Evolutionary conservation across 2,888 invertebrate genomes (phyloP).

Genomic region (Myopa testacea): DNA sequence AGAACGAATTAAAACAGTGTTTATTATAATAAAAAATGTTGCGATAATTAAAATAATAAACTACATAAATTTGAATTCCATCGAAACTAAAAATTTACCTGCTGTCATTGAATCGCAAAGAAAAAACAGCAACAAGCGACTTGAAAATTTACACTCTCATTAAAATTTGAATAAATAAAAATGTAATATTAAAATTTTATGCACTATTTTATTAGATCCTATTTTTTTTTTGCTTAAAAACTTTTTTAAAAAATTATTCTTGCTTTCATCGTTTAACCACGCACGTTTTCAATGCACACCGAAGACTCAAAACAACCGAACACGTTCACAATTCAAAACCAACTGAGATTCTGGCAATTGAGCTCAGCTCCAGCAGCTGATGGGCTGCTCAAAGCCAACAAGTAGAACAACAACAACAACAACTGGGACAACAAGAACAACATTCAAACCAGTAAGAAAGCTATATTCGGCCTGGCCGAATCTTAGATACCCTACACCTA

Average conservation of each 20-base stretch:
- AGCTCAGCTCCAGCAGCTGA: no score
- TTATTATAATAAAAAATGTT: no score
- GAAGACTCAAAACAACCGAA: conserved; percentile 28
- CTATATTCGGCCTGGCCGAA: no score
- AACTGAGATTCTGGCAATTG: conserved; percentile 39
- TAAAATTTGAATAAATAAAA: background rate
- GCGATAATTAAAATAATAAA: background rate
- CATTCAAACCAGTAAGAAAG: background rate
- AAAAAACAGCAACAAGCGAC: no score
- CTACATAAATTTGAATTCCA: background rate
- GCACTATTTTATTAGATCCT: background rate
- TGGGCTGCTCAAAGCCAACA: conserved; percentile 19
- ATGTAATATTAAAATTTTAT: background rate
- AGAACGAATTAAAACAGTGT: no score
- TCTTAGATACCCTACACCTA: no score
- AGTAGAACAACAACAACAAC: background rate
- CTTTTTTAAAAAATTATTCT: background rate
- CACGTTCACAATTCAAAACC: conserved; percentile 35
- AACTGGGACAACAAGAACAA: conserved; percentile 6
- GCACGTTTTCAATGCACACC: background rate
- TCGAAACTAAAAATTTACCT: background rate
- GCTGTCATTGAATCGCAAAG: no score
- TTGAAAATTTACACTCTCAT: background rate
- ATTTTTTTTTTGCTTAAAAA: background rate
- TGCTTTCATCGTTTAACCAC: background rate